Conservation (phyloP, 2,797 vertebrate species). For the Cyprinodon diabolis region DNA sequence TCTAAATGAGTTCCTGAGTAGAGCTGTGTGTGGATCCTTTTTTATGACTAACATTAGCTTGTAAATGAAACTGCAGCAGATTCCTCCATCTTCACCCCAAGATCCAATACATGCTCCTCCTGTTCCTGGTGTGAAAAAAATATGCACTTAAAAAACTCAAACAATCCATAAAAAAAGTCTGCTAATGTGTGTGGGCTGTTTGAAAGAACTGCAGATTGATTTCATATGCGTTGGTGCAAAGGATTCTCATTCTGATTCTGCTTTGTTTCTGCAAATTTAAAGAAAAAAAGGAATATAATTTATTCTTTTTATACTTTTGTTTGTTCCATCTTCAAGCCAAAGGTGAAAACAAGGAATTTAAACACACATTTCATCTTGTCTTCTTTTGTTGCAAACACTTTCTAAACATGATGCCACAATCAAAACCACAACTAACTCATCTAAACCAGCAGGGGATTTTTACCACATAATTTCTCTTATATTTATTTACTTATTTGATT, state of each 20-base stretch:
- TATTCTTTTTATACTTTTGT: too few relatives aligned
- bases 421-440: too few relatives aligned
- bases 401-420: too few relatives aligned
- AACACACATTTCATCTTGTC: too few relatives aligned
- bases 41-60: background rate
- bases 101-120: background rate
- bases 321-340: too few relatives aligned
- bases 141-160: background rate
- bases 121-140: background rate
- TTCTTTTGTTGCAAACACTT: background rate
- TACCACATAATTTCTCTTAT: too few relatives aligned
- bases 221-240: background rate
- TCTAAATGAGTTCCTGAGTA: background rate
- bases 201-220: background rate
- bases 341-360: too few relatives aligned
- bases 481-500: too few relatives aligned
- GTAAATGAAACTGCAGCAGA: background rate
- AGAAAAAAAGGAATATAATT: too few relatives aligned
- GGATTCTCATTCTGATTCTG: background rate
- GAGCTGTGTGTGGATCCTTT: background rate
- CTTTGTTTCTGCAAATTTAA: too few relatives aligned
- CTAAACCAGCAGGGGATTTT: too few relatives aligned
- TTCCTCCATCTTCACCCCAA: background rate
- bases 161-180: background rate
- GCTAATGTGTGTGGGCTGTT: background rate